These are phyloP conservation scores for Elysia chlorotica DNA, from an alignment of 1,140 invertebrate species.

Conservation along the genomic window DNA sequence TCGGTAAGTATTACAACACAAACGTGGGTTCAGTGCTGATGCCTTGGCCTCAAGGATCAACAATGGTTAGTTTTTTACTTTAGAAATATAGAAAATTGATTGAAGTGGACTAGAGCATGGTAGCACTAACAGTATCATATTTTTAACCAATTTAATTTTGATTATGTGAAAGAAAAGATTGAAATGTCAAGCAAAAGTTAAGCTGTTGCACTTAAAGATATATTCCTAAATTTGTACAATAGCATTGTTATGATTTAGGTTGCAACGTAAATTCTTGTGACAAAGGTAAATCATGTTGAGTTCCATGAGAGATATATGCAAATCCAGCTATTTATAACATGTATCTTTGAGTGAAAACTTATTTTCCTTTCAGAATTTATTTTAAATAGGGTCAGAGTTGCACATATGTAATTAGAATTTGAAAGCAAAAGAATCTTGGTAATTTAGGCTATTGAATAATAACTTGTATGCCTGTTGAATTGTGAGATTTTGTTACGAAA, in stretches of 20 bases:
- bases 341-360: too few species aligned
- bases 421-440: background rate
- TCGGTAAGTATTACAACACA: constrained; percentile 68
- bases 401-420: background rate
- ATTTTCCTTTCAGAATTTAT: too few species aligned
- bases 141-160: background rate
- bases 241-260: background rate
- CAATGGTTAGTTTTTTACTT: constrained; percentile 61
- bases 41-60: constrained; percentile 66
- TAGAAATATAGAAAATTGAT: too few species aligned
- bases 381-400: too few species aligned
- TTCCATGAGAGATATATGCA: too few species aligned
- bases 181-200: background rate
- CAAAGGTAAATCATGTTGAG: too few species aligned
- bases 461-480: background rate
- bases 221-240: background rate
- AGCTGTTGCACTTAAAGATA: background rate
- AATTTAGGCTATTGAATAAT: too few species aligned
- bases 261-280: too few species aligned
- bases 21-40: constrained; percentile 68
- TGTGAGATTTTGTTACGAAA: background rate
- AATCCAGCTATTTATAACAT: too few species aligned
- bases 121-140: background rate
- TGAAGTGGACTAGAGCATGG: too few species aligned
- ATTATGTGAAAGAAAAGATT: background rate